Evolutionary conservation across 2,113 vertebrate genomes (phyloP).

Genomic region (Hydropotes inermis): DNA sequence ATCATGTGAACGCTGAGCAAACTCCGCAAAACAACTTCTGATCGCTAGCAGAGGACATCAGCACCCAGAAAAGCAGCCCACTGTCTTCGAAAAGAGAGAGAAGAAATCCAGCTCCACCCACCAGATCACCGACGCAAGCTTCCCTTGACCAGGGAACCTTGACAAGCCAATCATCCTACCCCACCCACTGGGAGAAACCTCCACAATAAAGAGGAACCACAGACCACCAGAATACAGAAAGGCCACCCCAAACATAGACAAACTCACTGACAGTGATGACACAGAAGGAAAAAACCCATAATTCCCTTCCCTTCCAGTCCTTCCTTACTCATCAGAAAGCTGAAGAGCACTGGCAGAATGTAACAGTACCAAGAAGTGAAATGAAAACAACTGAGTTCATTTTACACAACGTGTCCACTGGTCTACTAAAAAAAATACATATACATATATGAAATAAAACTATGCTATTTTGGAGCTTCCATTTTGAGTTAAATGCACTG

Average conservation of each 20-base stretch:
- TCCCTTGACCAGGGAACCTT: too few relatives aligned
- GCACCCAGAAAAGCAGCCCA: too few relatives aligned
- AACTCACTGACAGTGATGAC: background rate
- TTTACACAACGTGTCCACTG: background rate
- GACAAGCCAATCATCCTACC: too few relatives aligned
- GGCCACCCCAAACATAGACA: background rate
- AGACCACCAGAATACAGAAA: too few relatives aligned
- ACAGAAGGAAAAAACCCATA: background rate
- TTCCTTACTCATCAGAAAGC: background rate
- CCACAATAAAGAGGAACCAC: too few relatives aligned
- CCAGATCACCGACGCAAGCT: too few relatives aligned
- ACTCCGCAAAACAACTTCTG: too few relatives aligned
- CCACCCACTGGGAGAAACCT: too few relatives aligned
- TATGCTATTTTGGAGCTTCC: background rate
- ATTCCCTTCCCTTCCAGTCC: background rate
- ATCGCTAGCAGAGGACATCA: too few relatives aligned
- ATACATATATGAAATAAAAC: background rate
- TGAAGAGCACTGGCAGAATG: background rate
- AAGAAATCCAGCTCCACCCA: too few relatives aligned
- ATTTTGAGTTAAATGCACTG: background rate
- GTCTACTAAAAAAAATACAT: background rate
- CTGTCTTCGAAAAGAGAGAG: too few relatives aligned
- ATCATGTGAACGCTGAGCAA: too few relatives aligned
- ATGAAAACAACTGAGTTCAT: background rate
- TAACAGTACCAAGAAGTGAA: background rate